Conservation (phyloP, 30 jellyfish, hydroid and myxozoan species). For the Turritopsis rubra region DNA sequence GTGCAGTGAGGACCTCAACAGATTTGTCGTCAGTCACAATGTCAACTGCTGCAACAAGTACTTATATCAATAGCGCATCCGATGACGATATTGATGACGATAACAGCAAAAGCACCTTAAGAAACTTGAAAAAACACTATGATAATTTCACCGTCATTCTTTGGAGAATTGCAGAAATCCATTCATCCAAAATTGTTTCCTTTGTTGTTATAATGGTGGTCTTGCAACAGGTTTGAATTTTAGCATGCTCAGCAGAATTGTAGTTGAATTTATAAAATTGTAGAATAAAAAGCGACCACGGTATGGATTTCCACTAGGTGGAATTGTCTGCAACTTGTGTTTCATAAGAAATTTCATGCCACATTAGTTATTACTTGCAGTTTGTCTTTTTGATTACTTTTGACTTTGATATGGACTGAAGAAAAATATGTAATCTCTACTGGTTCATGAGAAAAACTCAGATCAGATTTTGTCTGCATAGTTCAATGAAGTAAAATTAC, state of each 20-base stretch:
- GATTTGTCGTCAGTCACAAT: background rate
- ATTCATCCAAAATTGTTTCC: constrained; percentile 56
- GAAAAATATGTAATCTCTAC: too few relatives aligned
- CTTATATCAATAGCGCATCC: background rate
- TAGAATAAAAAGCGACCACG: too few relatives aligned
- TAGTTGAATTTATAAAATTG: too few relatives aligned
- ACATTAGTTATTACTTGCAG: too few relatives aligned
- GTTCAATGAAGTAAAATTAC: too few relatives aligned
- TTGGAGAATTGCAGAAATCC: constrained; percentile 88
- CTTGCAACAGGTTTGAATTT: constrained; percentile 78
- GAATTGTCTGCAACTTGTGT: too few relatives aligned
- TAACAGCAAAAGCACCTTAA: background rate
- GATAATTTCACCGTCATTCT: constrained; percentile 38
- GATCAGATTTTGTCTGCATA: too few relatives aligned
- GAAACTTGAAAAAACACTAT: background rate
- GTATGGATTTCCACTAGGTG: too few relatives aligned
- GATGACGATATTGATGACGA: constrained; percentile 6
- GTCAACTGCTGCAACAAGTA: constrained; percentile 7
- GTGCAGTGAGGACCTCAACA: background rate
- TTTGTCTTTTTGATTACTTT: too few relatives aligned
- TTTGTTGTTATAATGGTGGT: constrained; percentile 78
- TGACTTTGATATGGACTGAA: too few relatives aligned
- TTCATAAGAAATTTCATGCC: too few relatives aligned
- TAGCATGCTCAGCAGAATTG: background rate
- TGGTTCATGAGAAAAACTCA: too few relatives aligned